A percentile compares a stretch with the other conserved stretches of the same genome.
Evolutionary conservation across 2,797 vertebrate species (phyloP).

Genomic region (Chaetophractus vellerosus): DNA sequence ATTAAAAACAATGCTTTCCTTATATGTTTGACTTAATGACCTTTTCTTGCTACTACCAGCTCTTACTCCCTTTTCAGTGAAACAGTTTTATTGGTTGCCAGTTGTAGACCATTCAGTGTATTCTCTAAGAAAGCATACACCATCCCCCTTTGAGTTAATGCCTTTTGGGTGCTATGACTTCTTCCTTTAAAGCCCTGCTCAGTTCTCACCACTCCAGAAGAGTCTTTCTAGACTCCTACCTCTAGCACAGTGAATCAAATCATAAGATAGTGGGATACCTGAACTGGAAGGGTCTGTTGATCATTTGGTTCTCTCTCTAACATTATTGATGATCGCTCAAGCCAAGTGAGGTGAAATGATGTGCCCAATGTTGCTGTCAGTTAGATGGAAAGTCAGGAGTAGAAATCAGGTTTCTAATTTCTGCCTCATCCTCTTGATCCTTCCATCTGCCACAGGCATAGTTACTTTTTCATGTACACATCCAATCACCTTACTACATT

Average conservation of each 20-base stretch:
- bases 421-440: not conserved
- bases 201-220: not conserved
- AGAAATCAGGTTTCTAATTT: conserved; percentile 13
- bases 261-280: not conserved
- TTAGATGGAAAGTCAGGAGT: not conserved
- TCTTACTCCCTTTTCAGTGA: not conserved
- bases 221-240: not conserved
- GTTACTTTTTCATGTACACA: not conserved
- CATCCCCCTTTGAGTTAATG: not conserved
- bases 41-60: not conserved
- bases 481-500: not conserved
- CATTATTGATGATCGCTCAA: not conserved
- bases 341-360: conserved; percentile 1
- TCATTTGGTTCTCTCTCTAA: not conserved
- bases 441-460: not conserved
- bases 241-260: not conserved
- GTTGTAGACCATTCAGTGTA: not conserved
- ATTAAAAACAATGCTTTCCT: not conserved
- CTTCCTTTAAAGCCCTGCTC: conserved; percentile 3
- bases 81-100: not conserved
- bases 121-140: not conserved
- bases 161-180: not conserved
- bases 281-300: not conserved
- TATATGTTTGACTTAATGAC: not conserved
- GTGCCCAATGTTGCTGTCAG: not conserved